These are phyloP conservation scores for Oplegnathus fasciatus DNA, from an alignment of 2,113 vertebrate genomes.

Conservation along the genomic window DNA sequence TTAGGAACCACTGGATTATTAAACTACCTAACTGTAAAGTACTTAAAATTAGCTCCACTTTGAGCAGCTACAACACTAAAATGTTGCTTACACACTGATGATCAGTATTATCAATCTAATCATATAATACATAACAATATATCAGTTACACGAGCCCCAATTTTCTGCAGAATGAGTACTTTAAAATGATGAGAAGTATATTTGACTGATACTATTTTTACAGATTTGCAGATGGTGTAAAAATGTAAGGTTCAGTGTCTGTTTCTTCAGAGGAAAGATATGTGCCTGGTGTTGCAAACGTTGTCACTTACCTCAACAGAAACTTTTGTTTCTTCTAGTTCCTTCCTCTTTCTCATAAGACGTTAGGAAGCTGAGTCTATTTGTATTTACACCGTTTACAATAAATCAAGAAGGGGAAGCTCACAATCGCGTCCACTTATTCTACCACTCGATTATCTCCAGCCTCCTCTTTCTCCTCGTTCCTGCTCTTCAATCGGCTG, in stretches of 20 bases:
- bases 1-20: background rate
- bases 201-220: background rate
- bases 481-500: slow-evolving; percentile 18
- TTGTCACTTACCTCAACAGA: slow-evolving; percentile 6
- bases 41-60: background rate
- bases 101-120: background rate
- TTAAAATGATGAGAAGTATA: background rate
- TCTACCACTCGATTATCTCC: slow-evolving; percentile 74
- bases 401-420: slow-evolving; percentile 64
- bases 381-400: slow-evolving; percentile 72
- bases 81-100: background rate
- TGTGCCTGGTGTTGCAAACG: background rate
- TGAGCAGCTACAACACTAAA: background rate
- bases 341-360: slow-evolving; percentile 63
- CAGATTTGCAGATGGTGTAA: background rate
- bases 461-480: background rate
- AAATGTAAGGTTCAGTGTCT: background rate
- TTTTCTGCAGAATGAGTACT: background rate
- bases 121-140: background rate
- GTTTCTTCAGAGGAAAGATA: background rate
- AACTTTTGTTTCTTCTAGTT: background rate
- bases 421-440: slow-evolving; percentile 55
- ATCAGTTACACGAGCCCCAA: too few relatives aligned
- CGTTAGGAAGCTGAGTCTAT: background rate
- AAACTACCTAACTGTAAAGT: background rate